Base-by-base conservation (phyloP, 2,888 invertebrate species). In the Scrobipalpa atriplicella region DNA sequence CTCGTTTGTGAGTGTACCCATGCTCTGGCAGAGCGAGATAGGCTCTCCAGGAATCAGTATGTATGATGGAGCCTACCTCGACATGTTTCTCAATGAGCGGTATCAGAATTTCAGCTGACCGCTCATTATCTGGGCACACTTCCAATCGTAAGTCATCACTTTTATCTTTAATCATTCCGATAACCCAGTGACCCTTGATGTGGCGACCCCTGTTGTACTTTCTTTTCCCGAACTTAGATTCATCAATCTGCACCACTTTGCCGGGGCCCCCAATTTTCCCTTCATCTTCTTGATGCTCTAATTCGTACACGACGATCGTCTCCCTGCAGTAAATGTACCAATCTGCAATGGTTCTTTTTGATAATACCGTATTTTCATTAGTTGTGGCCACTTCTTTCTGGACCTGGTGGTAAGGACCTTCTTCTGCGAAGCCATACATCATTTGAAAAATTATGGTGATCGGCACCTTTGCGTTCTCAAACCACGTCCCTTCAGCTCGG, bases 11-110 rank as follows among this genome's bases (percentile, higher is more conserved):
- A 1, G 69, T 70, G 39, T 70, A 75, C 0, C 72, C 72, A 65
- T 75, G 62, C 16, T 71, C 64, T 9, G 63, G 8, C 18, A 73
- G 58, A 43, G 67, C 63, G 10, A 56, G 18, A 19, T 65, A 65
- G n/a, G 52, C 51, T 36, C 64, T 18, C 36, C 64, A 75, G 58
- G 6, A 74, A 65, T 75, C 73, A 0, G 74, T 74, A 36, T 75
- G 73, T 9, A 73, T 73, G 1, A 29, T 72, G 9, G 72, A 65
- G 58, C 73, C 72, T 58, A 64, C 70, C 47, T 51, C 54, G 62
- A 74, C 73, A 72, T 75, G 73, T 39, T 75, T 76, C 67, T 73
- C 47, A 36, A 74, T 74, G 0, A 77, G 65, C 54, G 74, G 70
- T 41, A 41, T 41, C 64, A 63, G 36, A 11, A 58, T 60, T 1